These are phyloP conservation scores for Eurytoma californica DNA, from an alignment of 2,888 invertebrate genomes.

Conservation along the genomic window DNA sequence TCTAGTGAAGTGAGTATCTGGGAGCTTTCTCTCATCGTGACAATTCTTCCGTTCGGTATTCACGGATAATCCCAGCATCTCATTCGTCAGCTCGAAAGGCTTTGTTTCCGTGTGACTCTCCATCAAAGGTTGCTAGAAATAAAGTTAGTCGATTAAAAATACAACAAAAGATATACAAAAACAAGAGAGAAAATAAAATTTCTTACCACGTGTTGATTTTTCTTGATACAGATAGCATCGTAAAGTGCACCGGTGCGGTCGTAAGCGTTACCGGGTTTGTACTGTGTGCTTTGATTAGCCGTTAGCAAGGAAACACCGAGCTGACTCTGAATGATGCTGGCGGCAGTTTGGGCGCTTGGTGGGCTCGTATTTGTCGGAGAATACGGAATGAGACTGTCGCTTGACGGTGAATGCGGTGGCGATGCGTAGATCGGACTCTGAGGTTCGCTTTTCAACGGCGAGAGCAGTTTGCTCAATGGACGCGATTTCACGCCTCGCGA, in stretches of 20 bases:
- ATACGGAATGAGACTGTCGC: slow-evolving; percentile 77
- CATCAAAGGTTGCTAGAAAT: slow-evolving; percentile 62
- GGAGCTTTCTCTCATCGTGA: slow-evolving; percentile 72
- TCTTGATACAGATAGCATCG: slow-evolving; percentile 72
- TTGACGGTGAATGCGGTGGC: slow-evolving; percentile 84
- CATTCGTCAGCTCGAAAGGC: slow-evolving; percentile 72
- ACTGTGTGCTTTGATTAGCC: slow-evolving; percentile 70
- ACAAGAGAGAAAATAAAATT: neutral
- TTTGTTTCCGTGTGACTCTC: slow-evolving; percentile 68
- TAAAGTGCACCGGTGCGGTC: slow-evolving; percentile 70
- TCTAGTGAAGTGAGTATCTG: slow-evolving; percentile 90
- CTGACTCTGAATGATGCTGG: slow-evolving; percentile 72
- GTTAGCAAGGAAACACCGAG: slow-evolving; percentile 71
- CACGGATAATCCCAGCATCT: slow-evolving; percentile 71
- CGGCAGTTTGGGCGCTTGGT: slow-evolving; percentile 72
- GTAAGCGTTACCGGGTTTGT: slow-evolving; percentile 67
- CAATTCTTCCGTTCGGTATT: slow-evolving; percentile 57
- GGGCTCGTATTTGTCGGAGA: slow-evolving; percentile 73
- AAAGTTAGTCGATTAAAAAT: neutral
- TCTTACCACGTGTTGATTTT: slow-evolving; percentile 45
- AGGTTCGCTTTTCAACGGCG: slow-evolving; percentile 81
- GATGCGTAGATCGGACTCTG: slow-evolving; percentile 88
- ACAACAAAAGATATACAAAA: neutral
- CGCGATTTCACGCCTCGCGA: slow-evolving; percentile 82
- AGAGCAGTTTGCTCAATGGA: slow-evolving; percentile 80